Evolutionary conservation across 2,888 invertebrate genomes (phyloP), one percentile per base, ranked within the genome.

Genomic region (Drosophila nr. perissopoda): DNA sequence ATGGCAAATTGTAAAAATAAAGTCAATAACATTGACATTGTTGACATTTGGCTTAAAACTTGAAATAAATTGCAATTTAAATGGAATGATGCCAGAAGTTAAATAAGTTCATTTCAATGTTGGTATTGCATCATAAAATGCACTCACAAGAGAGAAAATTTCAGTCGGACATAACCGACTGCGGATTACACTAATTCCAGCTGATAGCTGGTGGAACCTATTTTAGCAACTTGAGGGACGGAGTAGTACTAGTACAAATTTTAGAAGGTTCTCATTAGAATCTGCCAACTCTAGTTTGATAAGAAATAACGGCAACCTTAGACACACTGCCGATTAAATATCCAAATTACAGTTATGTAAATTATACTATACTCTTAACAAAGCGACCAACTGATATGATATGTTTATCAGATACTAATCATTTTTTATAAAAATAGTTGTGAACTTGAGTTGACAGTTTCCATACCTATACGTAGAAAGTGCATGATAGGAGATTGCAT

Each of bases 1-100:
- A 31, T 18, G 21, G 31, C 10, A 57, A 57, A 31, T 57, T 31
- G 40, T 42, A 31, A 31, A 21, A 57, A 57, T 18, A 11, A 57
- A 18, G 31, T 21, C 40, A 57, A n/a, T 16, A 40, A 21, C 4
- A 40, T 29, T 42, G 42, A 0, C 21, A 11, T 21, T 31, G 16
- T 11, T 31, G 57, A 16, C 56, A 5, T 29, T 21, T 13, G n/a
- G 56, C 38, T n/a, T 29, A 21, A 40, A 10, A n/a, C 38, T n/a
- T 56, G 11, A 29, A 56, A 29, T 21, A 57, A 29, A 40, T 31
- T 29, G 21, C 29, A 40, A 40, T 21, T 31, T 8, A 40, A 40
- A 27, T 40, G 21, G 56, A 38, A 56, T 10, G 21, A n/a, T 56
- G 40, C 29, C 40, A 40, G 6, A 40, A 57, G 10, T 31, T 31